These are phyloP conservation scores for Pluvialis apricaria DNA, from an alignment of 2,113 vertebrate genomes.

Conservation along the genomic window DNA sequence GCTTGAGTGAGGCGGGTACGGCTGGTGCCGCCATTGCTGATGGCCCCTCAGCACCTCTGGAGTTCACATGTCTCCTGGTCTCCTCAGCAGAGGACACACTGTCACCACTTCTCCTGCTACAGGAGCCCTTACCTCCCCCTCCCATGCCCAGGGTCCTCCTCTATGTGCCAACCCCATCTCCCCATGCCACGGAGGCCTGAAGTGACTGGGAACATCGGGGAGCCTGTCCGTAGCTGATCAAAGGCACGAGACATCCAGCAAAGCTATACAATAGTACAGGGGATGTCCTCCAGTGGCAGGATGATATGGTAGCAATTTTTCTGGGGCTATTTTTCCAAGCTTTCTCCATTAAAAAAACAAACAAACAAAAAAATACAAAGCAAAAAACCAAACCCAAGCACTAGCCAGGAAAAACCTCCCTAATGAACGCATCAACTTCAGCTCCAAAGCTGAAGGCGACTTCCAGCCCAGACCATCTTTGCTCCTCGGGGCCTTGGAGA, in stretches of 20 bases:
- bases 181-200: fast-evolving
- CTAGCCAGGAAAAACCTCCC: slow-evolving; percentile 3
- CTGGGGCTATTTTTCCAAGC: not conserved
- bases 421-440: slow-evolving; percentile 20
- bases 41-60: not conserved
- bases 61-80: fast-evolving
- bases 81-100: fast-evolving
- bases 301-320: not conserved
- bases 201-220: not conserved
- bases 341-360: not conserved
- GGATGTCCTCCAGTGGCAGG: not conserved
- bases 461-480: slow-evolving; percentile 42
- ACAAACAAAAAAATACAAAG: not conserved
- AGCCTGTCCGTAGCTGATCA: not conserved
- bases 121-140: not conserved
- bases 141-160: fast-evolving
- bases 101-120: not conserved
- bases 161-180: not conserved
- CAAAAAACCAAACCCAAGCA: not conserved
- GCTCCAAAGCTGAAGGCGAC: slow-evolving; percentile 38
- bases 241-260: not conserved
- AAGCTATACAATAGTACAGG: not conserved
- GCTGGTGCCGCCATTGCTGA: not conserved
- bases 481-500: slow-evolving; percentile 26
- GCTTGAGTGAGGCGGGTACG: fast-evolving